phyloP scores from a whole-genome alignment of 2,113 vertebrate genomes.

The Notothenia rossii region DNA sequence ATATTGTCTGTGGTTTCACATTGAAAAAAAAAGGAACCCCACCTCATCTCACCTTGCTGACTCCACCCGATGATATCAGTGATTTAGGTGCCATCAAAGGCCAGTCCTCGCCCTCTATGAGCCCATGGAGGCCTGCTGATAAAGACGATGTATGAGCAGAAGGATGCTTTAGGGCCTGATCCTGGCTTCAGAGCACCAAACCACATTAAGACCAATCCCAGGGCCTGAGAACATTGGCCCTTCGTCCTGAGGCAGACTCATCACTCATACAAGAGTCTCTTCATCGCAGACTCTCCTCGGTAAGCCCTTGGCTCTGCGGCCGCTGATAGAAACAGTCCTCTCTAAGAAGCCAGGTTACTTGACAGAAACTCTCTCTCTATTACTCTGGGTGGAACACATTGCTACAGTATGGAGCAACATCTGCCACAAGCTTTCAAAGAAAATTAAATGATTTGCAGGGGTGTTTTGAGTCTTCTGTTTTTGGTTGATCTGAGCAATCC shows the following conservation, averaged over 20 bases:
- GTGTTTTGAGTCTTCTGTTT: neutral
- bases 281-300: slow-evolving; percentile 10
- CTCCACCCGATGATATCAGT: slow-evolving; percentile 49
- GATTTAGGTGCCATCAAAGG: slow-evolving; percentile 52
- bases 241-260: slow-evolving; percentile 55
- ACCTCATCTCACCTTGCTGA: slow-evolving; percentile 14
- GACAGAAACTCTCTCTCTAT: slow-evolving; percentile 57
- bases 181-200: slow-evolving; percentile 25
- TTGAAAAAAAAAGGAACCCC: neutral
- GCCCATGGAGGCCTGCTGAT: slow-evolving; percentile 51
- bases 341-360: slow-evolving; percentile 12
- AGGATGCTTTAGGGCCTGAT: slow-evolving; percentile 30
- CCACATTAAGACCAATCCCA: slow-evolving; percentile 63
- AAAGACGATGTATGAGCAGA: slow-evolving; percentile 61
- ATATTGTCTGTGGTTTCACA: neutral
- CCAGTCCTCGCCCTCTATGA: slow-evolving; percentile 1
- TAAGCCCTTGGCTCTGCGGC: slow-evolving; percentile 50
- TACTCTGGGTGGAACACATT: slow-evolving; percentile 24
- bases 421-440: neutral
- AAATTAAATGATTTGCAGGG: slow-evolving; percentile 6
- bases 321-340: slow-evolving; percentile 36
- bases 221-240: slow-evolving; percentile 52
- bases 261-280: slow-evolving; percentile 62
- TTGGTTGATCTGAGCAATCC: neutral
- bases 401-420: slow-evolving; percentile 12